Evolutionary conservation across 2,888 invertebrate species (phyloP).

Genomic region (Thymelicus lineola): DNA sequence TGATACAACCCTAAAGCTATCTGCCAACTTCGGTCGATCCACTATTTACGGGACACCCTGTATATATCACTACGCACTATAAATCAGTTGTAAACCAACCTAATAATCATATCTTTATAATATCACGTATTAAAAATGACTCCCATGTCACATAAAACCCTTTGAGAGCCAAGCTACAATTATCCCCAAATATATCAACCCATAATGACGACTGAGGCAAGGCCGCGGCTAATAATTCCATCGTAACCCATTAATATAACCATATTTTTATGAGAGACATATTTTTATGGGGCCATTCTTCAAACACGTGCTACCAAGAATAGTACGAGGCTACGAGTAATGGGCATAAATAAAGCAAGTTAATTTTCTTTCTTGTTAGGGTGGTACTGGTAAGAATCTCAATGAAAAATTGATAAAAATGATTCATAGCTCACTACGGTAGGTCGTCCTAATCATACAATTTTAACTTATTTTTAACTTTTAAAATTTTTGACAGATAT

Average conservation of each 20-base stretch:
- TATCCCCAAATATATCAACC: slow-evolving; percentile 40
- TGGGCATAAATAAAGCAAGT: neutral
- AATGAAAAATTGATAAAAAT: neutral
- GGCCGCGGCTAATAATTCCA: slow-evolving; percentile 40
- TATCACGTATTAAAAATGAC: slow-evolving; percentile 23
- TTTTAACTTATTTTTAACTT: too few relatives aligned
- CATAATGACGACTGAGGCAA: slow-evolving; percentile 35
- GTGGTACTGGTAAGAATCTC: neutral
- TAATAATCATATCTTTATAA: slow-evolving; percentile 30
- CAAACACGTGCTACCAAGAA: slow-evolving; percentile 34
- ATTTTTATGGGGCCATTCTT: slow-evolving; percentile 46
- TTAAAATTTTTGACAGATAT: too few relatives aligned
- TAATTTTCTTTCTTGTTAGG: neutral
- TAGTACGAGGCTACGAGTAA: slow-evolving; percentile 2
- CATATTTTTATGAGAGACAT: slow-evolving; percentile 45
- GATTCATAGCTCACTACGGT: too few relatives aligned
- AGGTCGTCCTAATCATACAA: too few relatives aligned
- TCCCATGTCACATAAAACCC: slow-evolving; percentile 32
- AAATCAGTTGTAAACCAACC: neutral
- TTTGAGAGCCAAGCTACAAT: slow-evolving; percentile 39
- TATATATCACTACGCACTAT: neutral
- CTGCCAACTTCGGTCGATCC: too few relatives aligned
- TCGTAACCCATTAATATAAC: slow-evolving; percentile 45
- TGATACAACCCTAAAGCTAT: too few relatives aligned
- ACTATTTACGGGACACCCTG: too few relatives aligned